Percentiles rank a stretch among this genome's conserved stretches.
phyloP scores from a whole-genome alignment of 1,140 invertebrate genomes.

The Drosophila auraria region DNA sequence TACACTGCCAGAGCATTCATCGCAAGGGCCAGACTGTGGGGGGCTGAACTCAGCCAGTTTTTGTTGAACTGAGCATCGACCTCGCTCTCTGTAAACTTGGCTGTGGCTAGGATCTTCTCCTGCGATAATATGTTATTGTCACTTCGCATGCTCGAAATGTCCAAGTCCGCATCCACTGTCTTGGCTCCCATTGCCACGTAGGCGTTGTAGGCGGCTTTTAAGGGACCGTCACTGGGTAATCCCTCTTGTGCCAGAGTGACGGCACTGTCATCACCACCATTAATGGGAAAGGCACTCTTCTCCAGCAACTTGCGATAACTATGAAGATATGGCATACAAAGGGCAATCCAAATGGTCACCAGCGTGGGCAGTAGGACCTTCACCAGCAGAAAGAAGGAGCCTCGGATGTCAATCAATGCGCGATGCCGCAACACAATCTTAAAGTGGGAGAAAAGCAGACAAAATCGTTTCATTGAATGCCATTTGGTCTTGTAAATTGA shows the following conservation, averaged over 20 bases:
- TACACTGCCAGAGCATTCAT: slow-evolving; percentile 61
- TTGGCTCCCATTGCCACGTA: slow-evolving; percentile 7
- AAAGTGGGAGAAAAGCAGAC: background rate
- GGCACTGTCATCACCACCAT: background rate
- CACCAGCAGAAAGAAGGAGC: background rate
- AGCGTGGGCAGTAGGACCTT: background rate
- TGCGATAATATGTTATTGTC: slow-evolving; percentile 11
- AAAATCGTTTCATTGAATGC: background rate
- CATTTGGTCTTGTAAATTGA: too few relatives aligned
- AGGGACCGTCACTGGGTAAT: background rate
- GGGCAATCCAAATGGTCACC: slow-evolving; percentile 4
- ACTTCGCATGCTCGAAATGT: slow-evolving; percentile 8
- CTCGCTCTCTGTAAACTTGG: slow-evolving; percentile 2
- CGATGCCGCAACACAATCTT: background rate
- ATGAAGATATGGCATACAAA: background rate
- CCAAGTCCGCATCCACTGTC: background rate
- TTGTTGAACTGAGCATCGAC: slow-evolving; percentile 45
- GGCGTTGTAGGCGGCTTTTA: slow-evolving; percentile 11
- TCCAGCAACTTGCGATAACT: too few relatives aligned
- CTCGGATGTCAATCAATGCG: background rate
- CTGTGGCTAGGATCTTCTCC: slow-evolving; percentile 25
- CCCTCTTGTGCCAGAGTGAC: slow-evolving; percentile 4
- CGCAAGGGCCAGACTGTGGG: slow-evolving; percentile 35
- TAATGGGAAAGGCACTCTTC: background rate
- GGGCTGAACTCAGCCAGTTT: slow-evolving; percentile 19